phyloP scores from a whole-genome alignment of 2,888 invertebrate genomes.

The Drosophila pseudotalamancana region DNA sequence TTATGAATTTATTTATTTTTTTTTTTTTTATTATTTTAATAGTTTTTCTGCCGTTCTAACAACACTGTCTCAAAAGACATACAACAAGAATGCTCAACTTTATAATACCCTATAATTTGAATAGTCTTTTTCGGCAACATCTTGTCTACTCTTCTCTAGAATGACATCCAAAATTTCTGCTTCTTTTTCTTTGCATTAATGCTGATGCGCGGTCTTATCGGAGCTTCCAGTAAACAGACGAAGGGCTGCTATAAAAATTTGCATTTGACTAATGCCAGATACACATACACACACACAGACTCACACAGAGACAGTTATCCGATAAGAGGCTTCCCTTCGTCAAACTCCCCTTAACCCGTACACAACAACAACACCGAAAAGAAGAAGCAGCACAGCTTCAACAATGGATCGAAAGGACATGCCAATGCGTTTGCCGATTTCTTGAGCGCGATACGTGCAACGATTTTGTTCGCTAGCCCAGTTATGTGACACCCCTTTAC shows the following conservation, averaged over 20 bases:
- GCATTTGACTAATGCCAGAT: constrained; percentile 76
- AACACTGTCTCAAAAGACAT: no score
- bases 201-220: constrained; percentile 72
- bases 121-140: constrained; percentile 15
- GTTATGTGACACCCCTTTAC: constrained; percentile 21
- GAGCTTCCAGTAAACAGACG: constrained; percentile 71
- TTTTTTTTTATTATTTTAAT: not conserved
- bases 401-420: constrained; percentile 57
- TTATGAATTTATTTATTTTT: no score
- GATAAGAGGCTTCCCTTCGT: constrained; percentile 30
- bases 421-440: constrained; percentile 78
- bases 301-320: constrained; percentile 9
- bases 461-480: constrained; percentile 55
- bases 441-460: constrained; percentile 77
- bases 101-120: constrained; percentile 19
- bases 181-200: constrained; percentile 42
- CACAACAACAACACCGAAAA: constrained; percentile 24
- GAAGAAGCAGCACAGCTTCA: constrained; percentile 28
- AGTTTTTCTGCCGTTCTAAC: not conserved
- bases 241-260: constrained; percentile 72
- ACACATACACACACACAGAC: constrained; percentile 4
- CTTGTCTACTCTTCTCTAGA: not conserved
- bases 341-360: constrained; percentile 57
- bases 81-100: no score
- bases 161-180: not conserved